These are phyloP conservation scores for Falco novaeseelandiae DNA, from an alignment of 2,797 vertebrate genomes.

Conservation along the genomic window DNA sequence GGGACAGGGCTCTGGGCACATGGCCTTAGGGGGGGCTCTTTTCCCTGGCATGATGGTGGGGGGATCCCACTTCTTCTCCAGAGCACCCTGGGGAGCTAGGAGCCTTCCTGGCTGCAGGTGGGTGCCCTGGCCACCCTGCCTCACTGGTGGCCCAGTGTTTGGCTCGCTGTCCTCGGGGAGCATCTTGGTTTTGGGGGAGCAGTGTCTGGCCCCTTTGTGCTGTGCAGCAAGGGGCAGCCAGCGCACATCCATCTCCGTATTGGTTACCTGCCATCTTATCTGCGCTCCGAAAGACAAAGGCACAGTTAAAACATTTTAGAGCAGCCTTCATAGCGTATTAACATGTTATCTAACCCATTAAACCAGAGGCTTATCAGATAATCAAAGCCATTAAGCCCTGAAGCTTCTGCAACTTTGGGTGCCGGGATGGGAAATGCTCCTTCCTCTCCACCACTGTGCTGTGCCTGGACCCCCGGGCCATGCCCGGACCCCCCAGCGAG, in stretches of 20 bases:
- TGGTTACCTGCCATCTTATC: slow-evolving; percentile 81
- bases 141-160: accelerated
- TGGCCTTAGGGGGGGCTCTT: not conserved
- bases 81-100: not conserved
- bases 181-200: not conserved
- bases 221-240: not conserved
- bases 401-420: slow-evolving; percentile 65
- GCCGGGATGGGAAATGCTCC: slow-evolving; percentile 67
- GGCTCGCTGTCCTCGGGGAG: accelerated
- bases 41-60: accelerated
- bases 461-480: not conserved
- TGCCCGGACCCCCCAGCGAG: not conserved
- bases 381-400: slow-evolving; percentile 79
- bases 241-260: slow-evolving; percentile 33
- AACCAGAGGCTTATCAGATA: slow-evolving; percentile 75
- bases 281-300: slow-evolving; percentile 75
- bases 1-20: not conserved
- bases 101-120: accelerated
- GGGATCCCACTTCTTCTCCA: accelerated
- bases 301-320: slow-evolving; percentile 74
- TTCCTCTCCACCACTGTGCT: not conserved
- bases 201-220: not conserved
- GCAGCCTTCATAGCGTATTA: slow-evolving; percentile 75
- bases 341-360: slow-evolving; percentile 81
- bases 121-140: not conserved